Percentiles rank a stretch among this genome's conserved stretches.
These are phyloP conservation scores for Laspeyria flexula DNA, from an alignment of 2,888 invertebrate genomes.

Conservation along the genomic window DNA sequence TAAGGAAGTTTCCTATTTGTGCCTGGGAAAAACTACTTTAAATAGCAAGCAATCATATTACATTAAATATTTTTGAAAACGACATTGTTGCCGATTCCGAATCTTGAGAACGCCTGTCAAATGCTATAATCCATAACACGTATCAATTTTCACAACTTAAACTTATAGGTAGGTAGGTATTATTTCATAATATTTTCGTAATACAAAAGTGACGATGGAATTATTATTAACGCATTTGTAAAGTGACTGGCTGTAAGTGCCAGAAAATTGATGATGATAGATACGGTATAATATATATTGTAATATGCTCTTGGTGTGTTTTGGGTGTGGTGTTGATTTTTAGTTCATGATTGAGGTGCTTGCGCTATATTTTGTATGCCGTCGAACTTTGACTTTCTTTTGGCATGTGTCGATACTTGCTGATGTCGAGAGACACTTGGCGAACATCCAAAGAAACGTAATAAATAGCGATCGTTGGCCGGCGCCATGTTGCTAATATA, in stretches of 20 bases:
- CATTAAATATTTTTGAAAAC: conserved; percentile 28
- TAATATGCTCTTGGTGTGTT: conserved; percentile 15
- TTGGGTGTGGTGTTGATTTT: conserved; percentile 28
- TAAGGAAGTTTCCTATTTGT: background rate
- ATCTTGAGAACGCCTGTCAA: conserved; percentile 12
- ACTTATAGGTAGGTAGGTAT: conserved; percentile 25
- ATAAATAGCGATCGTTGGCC: conserved; percentile 75
- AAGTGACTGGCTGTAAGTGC: conserved; percentile 14
- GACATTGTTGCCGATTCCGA: conserved; percentile 10
- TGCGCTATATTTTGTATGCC: conserved; percentile 53
- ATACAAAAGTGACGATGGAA: conserved; percentile 17
- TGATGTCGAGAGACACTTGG: conserved; percentile 69
- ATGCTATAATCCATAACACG: conserved; percentile 32
- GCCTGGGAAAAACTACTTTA: background rate
- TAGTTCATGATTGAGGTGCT: conserved; percentile 33
- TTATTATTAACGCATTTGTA: conserved; percentile 9
- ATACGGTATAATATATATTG: background rate
- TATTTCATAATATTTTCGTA: conserved; percentile 45
- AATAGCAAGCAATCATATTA: conserved; percentile 9
- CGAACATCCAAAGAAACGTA: conserved; percentile 72
- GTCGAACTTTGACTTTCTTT: conserved; percentile 82
- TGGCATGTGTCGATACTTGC: conserved; percentile 67
- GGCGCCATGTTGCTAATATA: conserved; percentile 73
- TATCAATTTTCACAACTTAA: conserved; percentile 31
- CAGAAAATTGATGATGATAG: conserved; percentile 8